Conservation (phyloP, 2,113 vertebrate species). For the Poeciliopsis turrubarensis region DNA sequence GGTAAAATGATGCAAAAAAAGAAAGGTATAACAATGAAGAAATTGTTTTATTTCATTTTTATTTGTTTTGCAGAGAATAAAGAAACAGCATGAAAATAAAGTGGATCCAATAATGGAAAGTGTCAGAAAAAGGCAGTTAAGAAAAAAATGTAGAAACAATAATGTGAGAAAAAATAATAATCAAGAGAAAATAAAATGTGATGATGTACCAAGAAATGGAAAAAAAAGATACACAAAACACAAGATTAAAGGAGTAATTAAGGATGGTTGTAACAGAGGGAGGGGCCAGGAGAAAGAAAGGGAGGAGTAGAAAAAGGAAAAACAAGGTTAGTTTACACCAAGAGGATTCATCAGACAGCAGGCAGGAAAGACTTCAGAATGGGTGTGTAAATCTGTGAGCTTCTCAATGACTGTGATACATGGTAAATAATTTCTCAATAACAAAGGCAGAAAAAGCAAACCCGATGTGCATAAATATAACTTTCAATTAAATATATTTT, state of each 20-base stretch:
- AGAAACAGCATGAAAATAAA: background rate
- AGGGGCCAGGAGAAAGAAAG: background rate
- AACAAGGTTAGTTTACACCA: constrained; percentile 75
- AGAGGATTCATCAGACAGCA: constrained; percentile 46
- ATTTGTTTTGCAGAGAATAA: too few species aligned
- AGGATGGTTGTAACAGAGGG: background rate
- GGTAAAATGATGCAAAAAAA: background rate
- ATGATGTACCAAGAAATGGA: background rate
- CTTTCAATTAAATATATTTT: background rate
- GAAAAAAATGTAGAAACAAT: background rate
- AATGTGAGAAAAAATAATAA: background rate
- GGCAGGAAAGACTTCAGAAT: constrained; percentile 11
- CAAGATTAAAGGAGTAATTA: background rate
- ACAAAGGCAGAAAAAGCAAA: background rate
- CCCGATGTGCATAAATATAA: background rate
- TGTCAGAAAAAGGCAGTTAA: background rate
- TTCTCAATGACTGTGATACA: background rate
- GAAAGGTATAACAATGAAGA: background rate
- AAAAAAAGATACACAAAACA: background rate
- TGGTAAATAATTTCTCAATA: background rate
- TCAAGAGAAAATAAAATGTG: too few species aligned
- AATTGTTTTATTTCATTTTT: background rate
- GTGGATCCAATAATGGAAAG: background rate
- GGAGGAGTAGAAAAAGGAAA: constrained; percentile 41
- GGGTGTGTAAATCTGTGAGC: background rate